A percentile compares a stretch with the other conserved stretches of the same genome.
Evolutionary conservation across 64 coral and sea anemone genomes (phyloP).

Genomic region (Actinia equina): DNA sequence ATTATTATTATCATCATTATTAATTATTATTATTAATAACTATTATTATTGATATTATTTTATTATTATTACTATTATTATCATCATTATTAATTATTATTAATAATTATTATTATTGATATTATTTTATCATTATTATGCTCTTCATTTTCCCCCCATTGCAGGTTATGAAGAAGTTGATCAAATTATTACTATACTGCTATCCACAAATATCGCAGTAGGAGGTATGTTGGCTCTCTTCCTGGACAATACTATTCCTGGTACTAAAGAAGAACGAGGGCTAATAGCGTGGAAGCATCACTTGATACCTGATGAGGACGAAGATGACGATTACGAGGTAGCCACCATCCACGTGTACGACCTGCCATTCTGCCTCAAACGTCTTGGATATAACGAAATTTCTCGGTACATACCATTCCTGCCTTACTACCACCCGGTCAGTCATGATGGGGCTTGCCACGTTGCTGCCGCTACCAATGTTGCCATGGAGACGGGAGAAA

Average conservation of each 20-base stretch:
- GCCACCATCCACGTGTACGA: conserved; percentile 64
- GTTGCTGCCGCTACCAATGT: background rate
- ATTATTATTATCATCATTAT: too few species aligned
- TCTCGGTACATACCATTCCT: conserved; percentile 70
- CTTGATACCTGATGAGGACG: background rate
- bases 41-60: too few species aligned
- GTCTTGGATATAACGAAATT: conserved; percentile 3
- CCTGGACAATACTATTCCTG: background rate
- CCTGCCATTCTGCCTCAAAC: conserved; percentile 47
- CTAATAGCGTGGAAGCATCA: background rate
- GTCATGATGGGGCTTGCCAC: background rate
- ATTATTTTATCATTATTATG: too few species aligned
- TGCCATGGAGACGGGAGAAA: background rate
- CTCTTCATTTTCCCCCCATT: background rate
- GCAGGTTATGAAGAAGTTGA: conserved; percentile 1
- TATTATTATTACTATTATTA: too few species aligned
- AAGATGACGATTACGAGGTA: conserved; percentile 13
- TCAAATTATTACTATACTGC: conserved; percentile 16
- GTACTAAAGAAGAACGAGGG: background rate
- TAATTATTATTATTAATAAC: too few species aligned
- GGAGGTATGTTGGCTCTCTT: background rate
- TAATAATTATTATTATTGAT: too few species aligned
- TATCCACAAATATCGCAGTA: conserved; percentile 25
- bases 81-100: too few species aligned
- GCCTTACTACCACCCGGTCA: conserved; percentile 1